These are phyloP conservation scores for Lucifuga dentata DNA, from an alignment of 2,113 vertebrate genomes.

Conservation along the genomic window DNA sequence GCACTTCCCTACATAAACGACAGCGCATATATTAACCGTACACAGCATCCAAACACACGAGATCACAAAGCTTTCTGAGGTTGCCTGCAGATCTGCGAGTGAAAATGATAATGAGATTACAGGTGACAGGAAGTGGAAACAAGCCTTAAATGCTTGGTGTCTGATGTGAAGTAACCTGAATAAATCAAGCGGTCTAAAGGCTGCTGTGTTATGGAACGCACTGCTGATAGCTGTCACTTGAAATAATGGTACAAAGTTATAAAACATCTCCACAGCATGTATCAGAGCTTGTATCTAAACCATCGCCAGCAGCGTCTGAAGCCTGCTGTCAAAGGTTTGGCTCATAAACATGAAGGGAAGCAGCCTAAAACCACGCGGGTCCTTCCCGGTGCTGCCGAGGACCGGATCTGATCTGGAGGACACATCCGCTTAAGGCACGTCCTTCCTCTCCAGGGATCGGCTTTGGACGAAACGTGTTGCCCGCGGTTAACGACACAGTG, in stretches of 20 bases:
- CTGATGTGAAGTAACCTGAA: conserved; percentile 74
- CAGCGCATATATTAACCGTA: conserved; percentile 61
- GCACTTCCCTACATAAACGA: conserved; percentile 39
- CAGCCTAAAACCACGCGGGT: conserved; percentile 40
- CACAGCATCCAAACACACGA: conserved; percentile 48
- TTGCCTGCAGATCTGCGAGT: conserved; percentile 35
- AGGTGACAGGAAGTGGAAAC: conserved; percentile 52
- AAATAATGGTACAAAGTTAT: conserved; percentile 70
- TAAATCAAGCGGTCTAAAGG: conserved; percentile 72
- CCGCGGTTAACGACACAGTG: conserved; percentile 64
- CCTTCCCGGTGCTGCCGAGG: conserved; percentile 43
- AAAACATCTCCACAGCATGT: conserved; percentile 61
- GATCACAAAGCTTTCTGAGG: too few species aligned
- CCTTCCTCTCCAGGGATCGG: conserved; percentile 62
- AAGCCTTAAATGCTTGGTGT: conserved; percentile 62
- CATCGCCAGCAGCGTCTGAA: conserved; percentile 39
- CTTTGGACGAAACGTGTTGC: conserved; percentile 51
- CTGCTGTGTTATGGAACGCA: conserved; percentile 62
- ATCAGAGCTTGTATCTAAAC: conserved; percentile 48
- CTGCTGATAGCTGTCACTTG: conserved; percentile 47
- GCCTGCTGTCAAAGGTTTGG: conserved; percentile 59
- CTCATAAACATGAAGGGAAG: conserved; percentile 53
- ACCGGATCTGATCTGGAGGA: conserved; percentile 49
- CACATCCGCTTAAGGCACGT: conserved; percentile 78
- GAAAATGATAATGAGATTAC: conserved; percentile 52